Evolutionary conservation across 1,140 invertebrate species (phyloP), one percentile per base, ranked within the genome.

Genomic region (Papilio helenus): DNA sequence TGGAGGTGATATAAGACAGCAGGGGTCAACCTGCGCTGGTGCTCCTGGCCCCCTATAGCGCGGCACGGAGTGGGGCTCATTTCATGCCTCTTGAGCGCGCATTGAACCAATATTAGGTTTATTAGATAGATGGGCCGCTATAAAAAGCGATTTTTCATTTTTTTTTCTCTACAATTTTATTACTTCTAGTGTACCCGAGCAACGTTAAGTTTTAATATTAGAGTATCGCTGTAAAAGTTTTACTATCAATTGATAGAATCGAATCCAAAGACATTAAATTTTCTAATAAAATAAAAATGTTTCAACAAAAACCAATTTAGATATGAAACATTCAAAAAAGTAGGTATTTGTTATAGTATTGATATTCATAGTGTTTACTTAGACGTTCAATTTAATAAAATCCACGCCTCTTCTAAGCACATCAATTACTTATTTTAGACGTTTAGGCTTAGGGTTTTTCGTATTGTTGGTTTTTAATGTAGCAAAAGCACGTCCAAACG

Each of bases 101-200:
- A 92, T 90, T 86, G 91, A 89, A 92, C 88, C 91, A 92, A 92
- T 92, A 93, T 92, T 92, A 90, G 88, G 88, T 92, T 92, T 92
- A 92, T 92, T 92, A 91, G 89, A 93, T 89, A 90, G 88, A 92
- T 90, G 86, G 85, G 83, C 84, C 85, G 85, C 83, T 82, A 84
- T 85, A 89, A 89, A 87, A 88, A 87, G 82, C 84, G 84, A 87
- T 91, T 89, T 89, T 89, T 92, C 84, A 88, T 88, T 88, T 76
- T 89, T n/a, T 89, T 87, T 89, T 85, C 81, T 77, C 79, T 86
- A 82, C 83, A 82, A 74, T 85, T 83, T 84, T 85, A 83, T 86
- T 80, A 72, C 26, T 79, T 79, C 58, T 71, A 81, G 49, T 51
- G 26, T 71, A 72, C 29, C 72, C 44, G 46, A 23, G 44, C 1